Evolutionary conservation across 2,888 invertebrate genomes (phyloP).

Genomic region (Gortyna flavago): DNA sequence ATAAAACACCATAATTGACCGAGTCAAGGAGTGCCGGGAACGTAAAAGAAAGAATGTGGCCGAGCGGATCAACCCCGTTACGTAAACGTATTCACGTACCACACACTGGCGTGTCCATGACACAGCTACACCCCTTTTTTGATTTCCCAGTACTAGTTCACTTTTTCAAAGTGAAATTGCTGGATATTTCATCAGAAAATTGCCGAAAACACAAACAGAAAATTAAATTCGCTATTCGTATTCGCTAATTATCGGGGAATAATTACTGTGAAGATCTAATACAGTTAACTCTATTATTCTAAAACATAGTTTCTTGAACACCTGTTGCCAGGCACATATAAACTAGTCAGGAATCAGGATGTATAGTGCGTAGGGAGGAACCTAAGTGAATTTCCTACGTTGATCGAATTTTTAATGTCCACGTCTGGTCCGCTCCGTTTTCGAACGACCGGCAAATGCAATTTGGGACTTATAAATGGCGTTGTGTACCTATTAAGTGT

Average conservation of each 20-base stretch:
- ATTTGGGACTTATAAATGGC: slow-evolving; percentile 37
- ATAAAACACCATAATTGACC: too few species aligned
- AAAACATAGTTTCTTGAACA: slow-evolving; percentile 24
- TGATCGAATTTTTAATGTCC: slow-evolving; percentile 54
- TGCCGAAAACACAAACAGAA: background rate
- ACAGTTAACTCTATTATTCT: background rate
- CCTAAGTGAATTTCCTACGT: slow-evolving; percentile 50
- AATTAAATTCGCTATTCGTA: background rate
- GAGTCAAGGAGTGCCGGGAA: too few species aligned
- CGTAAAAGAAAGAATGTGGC: too few species aligned
- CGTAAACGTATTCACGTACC: too few species aligned
- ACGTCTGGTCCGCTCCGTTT: slow-evolving; percentile 21
- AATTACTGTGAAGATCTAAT: background rate
- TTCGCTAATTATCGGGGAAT: background rate
- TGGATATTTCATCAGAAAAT: background rate
- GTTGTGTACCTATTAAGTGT: slow-evolving; percentile 21
- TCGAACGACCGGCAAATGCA: slow-evolving; percentile 27
- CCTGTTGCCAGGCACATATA: slow-evolving; percentile 43
- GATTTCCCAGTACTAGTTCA: background rate
- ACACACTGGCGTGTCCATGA: too few species aligned
- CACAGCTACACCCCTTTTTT: background rate
- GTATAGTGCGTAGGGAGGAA: slow-evolving; percentile 13
- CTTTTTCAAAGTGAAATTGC: background rate
- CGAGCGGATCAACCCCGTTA: too few species aligned
- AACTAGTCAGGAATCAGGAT: slow-evolving; percentile 18